These are phyloP conservation scores for Chondrilla cf. caribensis DNA, from an alignment of 37 sponge, comb jelly and placozoan genomes.

Conservation along the genomic window DNA sequence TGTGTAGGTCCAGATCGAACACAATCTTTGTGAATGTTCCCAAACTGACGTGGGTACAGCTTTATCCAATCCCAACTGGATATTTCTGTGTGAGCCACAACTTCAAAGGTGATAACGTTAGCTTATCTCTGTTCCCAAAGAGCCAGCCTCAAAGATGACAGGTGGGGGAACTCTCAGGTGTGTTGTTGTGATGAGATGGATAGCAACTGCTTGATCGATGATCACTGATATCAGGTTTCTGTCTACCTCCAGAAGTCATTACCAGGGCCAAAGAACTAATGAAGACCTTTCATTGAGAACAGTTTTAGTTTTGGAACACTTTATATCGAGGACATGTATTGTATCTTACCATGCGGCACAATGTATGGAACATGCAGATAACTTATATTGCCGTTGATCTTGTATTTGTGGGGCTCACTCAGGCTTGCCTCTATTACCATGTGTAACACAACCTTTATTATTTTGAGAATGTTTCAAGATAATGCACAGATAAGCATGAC, in stretches of 20 bases:
- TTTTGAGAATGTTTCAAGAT: too few relatives aligned
- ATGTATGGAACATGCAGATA: too few relatives aligned
- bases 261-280: slow-evolving; percentile 42
- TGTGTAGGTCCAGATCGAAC: slow-evolving; percentile 37
- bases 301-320: too few relatives aligned
- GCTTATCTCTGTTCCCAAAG: slow-evolving; percentile 39
- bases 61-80: slow-evolving; percentile 72
- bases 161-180: slow-evolving; percentile 30
- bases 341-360: too few relatives aligned
- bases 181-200: slow-evolving; percentile 31
- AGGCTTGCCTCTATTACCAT: too few relatives aligned
- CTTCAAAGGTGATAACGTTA: slow-evolving; percentile 42
- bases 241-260: slow-evolving; percentile 55
- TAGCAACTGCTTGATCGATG: slow-evolving; percentile 76
- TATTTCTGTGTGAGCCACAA: slow-evolving; percentile 28
- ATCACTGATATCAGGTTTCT: too few relatives aligned
- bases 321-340: too few relatives aligned
- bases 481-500: too few relatives aligned
- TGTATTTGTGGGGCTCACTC: too few relatives aligned
- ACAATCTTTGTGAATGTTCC: slow-evolving; percentile 45
- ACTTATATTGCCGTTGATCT: too few relatives aligned
- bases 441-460: too few relatives aligned
- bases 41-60: slow-evolving; percentile 45
- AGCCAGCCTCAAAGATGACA: slow-evolving; percentile 41
- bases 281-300: too few relatives aligned